Base-by-base conservation (phyloP, 2,888 invertebrate genomes). In the Patella pellucida region DNA sequence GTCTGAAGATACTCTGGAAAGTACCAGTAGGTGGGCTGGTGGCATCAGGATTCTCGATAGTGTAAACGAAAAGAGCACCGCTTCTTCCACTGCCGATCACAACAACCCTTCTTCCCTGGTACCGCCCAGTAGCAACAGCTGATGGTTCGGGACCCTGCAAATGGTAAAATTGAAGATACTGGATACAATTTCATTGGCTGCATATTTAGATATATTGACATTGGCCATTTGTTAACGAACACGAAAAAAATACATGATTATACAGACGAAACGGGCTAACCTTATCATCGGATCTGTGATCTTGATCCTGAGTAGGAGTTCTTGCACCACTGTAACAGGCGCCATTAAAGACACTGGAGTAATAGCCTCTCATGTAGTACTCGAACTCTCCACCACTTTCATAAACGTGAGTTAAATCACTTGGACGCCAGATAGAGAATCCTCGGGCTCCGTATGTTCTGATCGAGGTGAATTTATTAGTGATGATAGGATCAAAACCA, bases 321-420 rank as follows among this genome's bases (percentile, higher is more conserved):
- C 31, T 31, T 11, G 15, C 31, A 41, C 16, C 41, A 50, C 11
- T 27, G 14, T n/a, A 3, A n/a, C 19, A n/a, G 31, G 41, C 69
- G 31, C 41, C 69, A n/a, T 69, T 69, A 5, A 69, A 69, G 19
- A 69, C n/a, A 50, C 50, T 69, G 69, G 41, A 31, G 50, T 69
- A 69, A 16, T 0, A 11, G 11, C 19, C 16, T 31, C n/a, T 50
- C 41, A 50, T 50, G 23, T 69, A 27, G 50, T 69, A 69, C 31
- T 71, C 71, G 19, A 71, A 27, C n/a, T 71, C 71, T 16, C 50
- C 31, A 51, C 71, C 71, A 51, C 71, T 71, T 50, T 71, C 50
- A 51, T 71, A 71, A 23, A 51, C 27, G 12, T 52, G 71, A 19
- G 23, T 23, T 11, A 71, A n/a, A 27, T 52, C 52, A 16, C 27